Evolutionary conservation across 2,888 invertebrate genomes (phyloP), one percentile per base, ranked within the genome.

Genomic region (Lordiphosa fenestrarum): DNA sequence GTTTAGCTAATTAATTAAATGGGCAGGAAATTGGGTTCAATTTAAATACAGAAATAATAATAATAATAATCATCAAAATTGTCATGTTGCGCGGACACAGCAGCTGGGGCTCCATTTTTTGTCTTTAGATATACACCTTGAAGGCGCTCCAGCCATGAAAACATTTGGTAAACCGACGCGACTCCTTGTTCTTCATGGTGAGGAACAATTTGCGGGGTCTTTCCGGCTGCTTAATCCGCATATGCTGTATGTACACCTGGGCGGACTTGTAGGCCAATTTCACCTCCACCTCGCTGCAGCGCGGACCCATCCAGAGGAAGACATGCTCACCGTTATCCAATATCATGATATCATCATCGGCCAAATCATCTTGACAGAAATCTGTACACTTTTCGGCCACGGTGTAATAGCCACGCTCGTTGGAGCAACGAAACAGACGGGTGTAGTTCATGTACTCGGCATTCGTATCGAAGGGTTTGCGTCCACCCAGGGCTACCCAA

Each of bases 271-370:
- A 98, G 0, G 99, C 98, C 53, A 99, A 91, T 90, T 99, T 99
- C 60, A 98, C 97, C 91, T 99, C 99, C 4, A 99, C 98, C 91
- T 99, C 99, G 57, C 98, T 98, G 86, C 98, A 98, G 77, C 95
- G 95, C 54, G 97, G 94, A 7, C 99, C 99, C 53, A 99, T 92
- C 99, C 99, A 99, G 52, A 99, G 91, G 91, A 98, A 99, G 54
- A 99, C 97, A 90, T 98, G 97, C 82, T 97, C 96, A 3, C 99
- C 99, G 88, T 98, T 99, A 90, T 99, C 99, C 73, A 99, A 91
- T 73, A 99, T 97, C 99, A 99, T 99, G 36, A 99, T 98, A 90
- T 99, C 99, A 89, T 99, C 99, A 90, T 99, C 99, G 1, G 98
- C 98, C 74, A 99, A 91, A 90, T 99, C 99, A 88, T 99, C 99